Base-by-base conservation (phyloP, 2,888 invertebrate species). In the Pachliopta kotzebuea region DNA sequence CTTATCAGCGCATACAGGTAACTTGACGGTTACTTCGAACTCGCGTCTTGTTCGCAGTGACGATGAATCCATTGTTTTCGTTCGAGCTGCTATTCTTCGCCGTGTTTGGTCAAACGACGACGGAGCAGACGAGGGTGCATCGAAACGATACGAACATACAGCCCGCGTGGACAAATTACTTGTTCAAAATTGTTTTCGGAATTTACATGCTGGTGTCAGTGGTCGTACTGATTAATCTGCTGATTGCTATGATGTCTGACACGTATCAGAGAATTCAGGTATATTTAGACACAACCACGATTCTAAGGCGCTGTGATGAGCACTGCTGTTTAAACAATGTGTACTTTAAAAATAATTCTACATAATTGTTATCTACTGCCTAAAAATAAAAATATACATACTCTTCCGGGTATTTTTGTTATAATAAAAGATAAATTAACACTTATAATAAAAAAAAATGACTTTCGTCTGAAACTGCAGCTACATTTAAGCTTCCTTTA, bases 241-340 rank as follows among this genome's bases (percentile, higher is more conserved):
- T 99, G 86, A 99, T 99, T 94, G 99, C 99, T 93, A 99, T 99
- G 99, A 99, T 99, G 99, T 98, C 99, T 84, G 99, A 99, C 94
- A 99, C 99, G 68, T 99, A 99, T 90, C 99, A 99, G 89, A 94
- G 98, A 85, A 99, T 99, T 84, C 98, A 99, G 94, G 98, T 96
- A 95, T 60, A 60, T 63, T 62, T 53, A 55, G 45, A 50, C 31
- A 67, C 63, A 67, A 65, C 55, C 58, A 37, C 42, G 14, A 67
- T 54, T 56, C 37, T 49, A 17, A 24, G 62, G 53, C 45, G 54
- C 61, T 60, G 14, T 9, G n/a, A 45, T 42, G 37, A 14, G 18
- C 49, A 42, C 59, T 23, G 37, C 26, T 53, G 18, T 56, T 59
- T 42, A 37, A 65, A 65, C 24, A 20, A 8, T 21, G 4, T 37